Conservation (phyloP, 2,888 invertebrate genomes). For the Octodonta nipae region DNA sequence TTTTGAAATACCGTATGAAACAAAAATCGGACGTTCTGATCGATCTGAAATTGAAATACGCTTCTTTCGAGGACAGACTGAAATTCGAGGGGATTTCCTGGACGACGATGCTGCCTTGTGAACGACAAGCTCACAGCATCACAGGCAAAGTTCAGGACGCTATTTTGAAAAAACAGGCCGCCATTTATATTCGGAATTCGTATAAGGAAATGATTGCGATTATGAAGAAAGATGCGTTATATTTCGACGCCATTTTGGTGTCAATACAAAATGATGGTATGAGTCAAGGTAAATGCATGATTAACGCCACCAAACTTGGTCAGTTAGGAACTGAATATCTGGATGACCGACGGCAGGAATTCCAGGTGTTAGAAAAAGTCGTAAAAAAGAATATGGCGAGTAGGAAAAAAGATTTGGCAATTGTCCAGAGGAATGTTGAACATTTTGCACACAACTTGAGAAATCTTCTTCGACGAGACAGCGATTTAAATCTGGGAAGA, state of each 20-base stretch:
- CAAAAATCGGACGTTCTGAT: slow-evolving; percentile 46
- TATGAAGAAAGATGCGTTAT: slow-evolving; percentile 52
- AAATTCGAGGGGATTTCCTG: slow-evolving; percentile 34
- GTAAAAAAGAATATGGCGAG: slow-evolving; percentile 51
- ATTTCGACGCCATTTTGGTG: slow-evolving; percentile 48
- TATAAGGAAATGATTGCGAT: slow-evolving; percentile 49
- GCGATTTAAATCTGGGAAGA: slow-evolving; percentile 25
- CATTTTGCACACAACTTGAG: slow-evolving; percentile 35
- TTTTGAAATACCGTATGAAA: slow-evolving; percentile 45
- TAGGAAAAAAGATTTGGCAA: slow-evolving; percentile 42
- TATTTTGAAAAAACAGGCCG: slow-evolving; percentile 50
- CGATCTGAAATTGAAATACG: slow-evolving; percentile 42
- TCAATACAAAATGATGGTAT: slow-evolving; percentile 45
- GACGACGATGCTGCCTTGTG: slow-evolving; percentile 31
- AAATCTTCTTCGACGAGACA: slow-evolving; percentile 35
- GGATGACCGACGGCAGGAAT: slow-evolving; percentile 49
- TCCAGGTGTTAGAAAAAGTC: slow-evolving; percentile 42
- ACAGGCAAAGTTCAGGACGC: slow-evolving; percentile 50
- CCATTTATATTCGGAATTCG: slow-evolving; percentile 47
- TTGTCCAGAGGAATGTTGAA: slow-evolving; percentile 35
- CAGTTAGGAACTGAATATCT: slow-evolving; percentile 54
- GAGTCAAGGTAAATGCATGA: slow-evolving; percentile 47
- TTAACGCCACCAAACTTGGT: slow-evolving; percentile 51
- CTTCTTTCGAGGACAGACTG: slow-evolving; percentile 41
- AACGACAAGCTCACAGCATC: slow-evolving; percentile 43